Base-by-base conservation (phyloP, 2,888 invertebrate species). In the Scaptomyza tumidula region DNA sequence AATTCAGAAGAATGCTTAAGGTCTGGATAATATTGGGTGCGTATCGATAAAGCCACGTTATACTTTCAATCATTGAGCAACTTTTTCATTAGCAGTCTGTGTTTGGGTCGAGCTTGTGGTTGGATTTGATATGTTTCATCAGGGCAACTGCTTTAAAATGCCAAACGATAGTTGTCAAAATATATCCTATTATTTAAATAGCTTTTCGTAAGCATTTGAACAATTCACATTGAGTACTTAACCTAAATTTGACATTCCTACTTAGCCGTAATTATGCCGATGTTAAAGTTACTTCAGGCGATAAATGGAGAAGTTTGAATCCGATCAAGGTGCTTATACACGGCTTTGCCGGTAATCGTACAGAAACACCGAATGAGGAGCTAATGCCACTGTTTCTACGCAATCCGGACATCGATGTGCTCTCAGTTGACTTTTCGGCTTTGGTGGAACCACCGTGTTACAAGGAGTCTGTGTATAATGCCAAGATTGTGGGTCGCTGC, bases 121-220 rank as follows among this genome's bases (percentile, higher is more conserved):
- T 37, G 37, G n/a, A 1, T 3, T 6, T 37, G 37, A 37, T 37
- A 5, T 5, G 6, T 6, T 4, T 37, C 1, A 10, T 13, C 13
- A 4, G 35, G 3, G 13, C 11, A 35, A 35, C 10, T 33, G 33
- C 35, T 0, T 62, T 3, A 2, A 3, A 60, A 59, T 68, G 53
- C 6, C 13, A 4, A 13, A 35, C 0, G 1, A 35, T 3, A 13
- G 13, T 13, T 35, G 35, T 35, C 11, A 35, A 4, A 35, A 35
- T 35, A 11, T 35, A 13, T 35, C 35, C 35, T 35, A 35, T 1
- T 35, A 13, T 35, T 4, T 13, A 0, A 35, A 35, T 35, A 35
- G 10, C 11, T 33, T 33, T 4, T 10, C 1, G 33, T 33, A 33
- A 33, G 33, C 6, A 37, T 13, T 37, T 37, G 5, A 0, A 37